Percentiles rank a stretch among this genome's conserved stretches.
These are phyloP conservation scores for Toxotes chatareus DNA, from an alignment of 2,113 vertebrate genomes.

Conservation along the genomic window DNA sequence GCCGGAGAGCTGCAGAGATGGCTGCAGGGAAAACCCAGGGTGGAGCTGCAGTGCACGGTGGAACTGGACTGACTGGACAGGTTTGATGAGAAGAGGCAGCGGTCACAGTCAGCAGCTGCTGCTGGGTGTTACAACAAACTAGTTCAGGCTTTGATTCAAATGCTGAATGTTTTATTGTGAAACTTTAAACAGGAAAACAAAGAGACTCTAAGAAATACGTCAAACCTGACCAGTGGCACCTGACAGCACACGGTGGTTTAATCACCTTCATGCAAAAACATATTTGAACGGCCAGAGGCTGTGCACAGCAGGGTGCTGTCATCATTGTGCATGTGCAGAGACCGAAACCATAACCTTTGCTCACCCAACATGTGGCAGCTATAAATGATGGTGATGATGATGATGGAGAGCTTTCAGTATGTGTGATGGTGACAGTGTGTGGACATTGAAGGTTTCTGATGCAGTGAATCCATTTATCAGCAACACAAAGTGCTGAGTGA, in stretches of 20 bases:
- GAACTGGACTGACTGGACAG: constrained; percentile 27
- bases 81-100: background rate
- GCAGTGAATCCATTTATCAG: too few relatives aligned
- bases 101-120: constrained; percentile 10
- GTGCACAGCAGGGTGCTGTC: too few relatives aligned
- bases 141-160: background rate
- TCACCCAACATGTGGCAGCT: background rate
- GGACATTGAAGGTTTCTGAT: too few relatives aligned
- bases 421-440: background rate
- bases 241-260: too few relatives aligned
- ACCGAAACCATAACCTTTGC: too few relatives aligned
- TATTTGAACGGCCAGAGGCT: too few relatives aligned
- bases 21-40: constrained; percentile 27
- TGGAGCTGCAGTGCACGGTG: constrained; percentile 18
- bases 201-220: background rate
- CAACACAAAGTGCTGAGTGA: too few relatives aligned
- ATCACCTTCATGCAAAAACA: too few relatives aligned
- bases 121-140: background rate
- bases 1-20: background rate
- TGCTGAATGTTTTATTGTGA: background rate
- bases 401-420: background rate
- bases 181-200: background rate
- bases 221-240: too few relatives aligned
- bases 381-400: background rate
- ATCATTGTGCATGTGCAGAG: too few relatives aligned